A percentile compares a stretch with the other conserved stretches of the same genome.
Conservation (phyloP, 1,140 invertebrate genomes). For the Nasonia longicornis region DNA sequence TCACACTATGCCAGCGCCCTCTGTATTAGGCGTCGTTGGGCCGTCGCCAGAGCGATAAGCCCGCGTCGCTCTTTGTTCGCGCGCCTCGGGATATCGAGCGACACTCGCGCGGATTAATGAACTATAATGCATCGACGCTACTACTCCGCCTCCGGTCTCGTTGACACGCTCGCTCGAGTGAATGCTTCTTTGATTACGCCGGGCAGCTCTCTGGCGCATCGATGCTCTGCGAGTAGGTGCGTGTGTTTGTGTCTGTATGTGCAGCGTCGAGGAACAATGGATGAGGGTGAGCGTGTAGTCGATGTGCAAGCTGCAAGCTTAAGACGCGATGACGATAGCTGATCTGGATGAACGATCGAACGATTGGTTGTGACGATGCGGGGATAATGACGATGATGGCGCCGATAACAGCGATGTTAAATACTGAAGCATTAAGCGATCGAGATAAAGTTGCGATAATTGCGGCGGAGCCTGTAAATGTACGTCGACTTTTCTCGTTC, state of each 20-base stretch:
- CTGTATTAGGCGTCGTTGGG: constrained; percentile 16
- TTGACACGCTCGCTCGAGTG: constrained; percentile 14
- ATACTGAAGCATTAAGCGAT: too few species aligned
- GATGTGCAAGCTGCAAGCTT: neutral
- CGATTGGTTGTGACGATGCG: too few species aligned
- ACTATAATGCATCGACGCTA: constrained; percentile 29
- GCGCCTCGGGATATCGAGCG: neutral
- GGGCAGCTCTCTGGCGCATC: neutral
- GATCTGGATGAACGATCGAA: neutral
- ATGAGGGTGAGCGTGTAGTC: neutral
- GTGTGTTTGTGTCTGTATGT: constrained; percentile 43
- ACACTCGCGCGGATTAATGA: constrained; percentile 41
- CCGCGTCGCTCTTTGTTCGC: constrained; percentile 13
- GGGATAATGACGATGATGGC: too few species aligned
- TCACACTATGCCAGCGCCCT: neutral
- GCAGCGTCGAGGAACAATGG: constrained; percentile 41
- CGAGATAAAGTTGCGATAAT: too few species aligned
- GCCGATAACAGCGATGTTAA: too few species aligned
- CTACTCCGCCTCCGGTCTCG: neutral
- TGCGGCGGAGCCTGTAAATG: too few species aligned
- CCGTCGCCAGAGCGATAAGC: constrained; percentile 17
- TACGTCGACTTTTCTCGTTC: too few species aligned
- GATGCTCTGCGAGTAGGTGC: neutral
- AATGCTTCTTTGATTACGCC: constrained; percentile 15
- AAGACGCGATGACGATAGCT: constrained; percentile 6